These are phyloP conservation scores for Chloroclysta siterata DNA, from an alignment of 2,888 invertebrate genomes.

Conservation along the genomic window DNA sequence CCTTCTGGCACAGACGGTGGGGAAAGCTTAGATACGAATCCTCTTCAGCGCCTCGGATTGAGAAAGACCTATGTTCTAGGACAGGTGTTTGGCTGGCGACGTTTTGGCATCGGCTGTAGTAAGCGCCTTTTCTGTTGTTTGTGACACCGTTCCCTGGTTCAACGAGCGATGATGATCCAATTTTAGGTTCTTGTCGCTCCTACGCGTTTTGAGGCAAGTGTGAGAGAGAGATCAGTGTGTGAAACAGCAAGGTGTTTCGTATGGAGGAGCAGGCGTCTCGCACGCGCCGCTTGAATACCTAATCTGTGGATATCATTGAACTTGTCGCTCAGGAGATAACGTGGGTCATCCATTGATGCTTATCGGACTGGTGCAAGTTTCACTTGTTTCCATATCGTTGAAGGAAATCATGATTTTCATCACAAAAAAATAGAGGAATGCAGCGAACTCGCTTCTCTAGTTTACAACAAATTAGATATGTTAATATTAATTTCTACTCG, in stretches of 20 bases:
- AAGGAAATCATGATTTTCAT: slow-evolving; percentile 1
- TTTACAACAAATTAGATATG: too few relatives aligned
- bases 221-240: slow-evolving; percentile 54
- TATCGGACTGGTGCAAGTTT: slow-evolving; percentile 39
- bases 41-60: slow-evolving; percentile 53
- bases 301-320: slow-evolving; percentile 77
- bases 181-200: slow-evolving; percentile 58
- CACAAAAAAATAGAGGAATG: not conserved
- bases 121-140: slow-evolving; percentile 81
- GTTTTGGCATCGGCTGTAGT: slow-evolving; percentile 60
- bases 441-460: too few relatives aligned
- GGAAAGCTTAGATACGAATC: slow-evolving; percentile 84
- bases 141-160: slow-evolving; percentile 82
- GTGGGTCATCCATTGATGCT: slow-evolving; percentile 45
- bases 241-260: slow-evolving; percentile 67
- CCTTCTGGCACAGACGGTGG: slow-evolving; percentile 69
- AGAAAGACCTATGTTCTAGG: slow-evolving; percentile 69
- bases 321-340: slow-evolving; percentile 72
- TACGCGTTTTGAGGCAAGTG: slow-evolving; percentile 41
- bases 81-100: slow-evolving; percentile 50
- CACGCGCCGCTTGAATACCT: slow-evolving; percentile 70
- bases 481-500: too few relatives aligned
- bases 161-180: slow-evolving; percentile 70
- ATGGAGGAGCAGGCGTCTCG: slow-evolving; percentile 69
- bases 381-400: slow-evolving; percentile 16